Percentiles rank a stretch among this genome's conserved stretches.
Evolutionary conservation across 2,113 vertebrate species (phyloP).

Genomic region (Sylvia atricapilla): DNA sequence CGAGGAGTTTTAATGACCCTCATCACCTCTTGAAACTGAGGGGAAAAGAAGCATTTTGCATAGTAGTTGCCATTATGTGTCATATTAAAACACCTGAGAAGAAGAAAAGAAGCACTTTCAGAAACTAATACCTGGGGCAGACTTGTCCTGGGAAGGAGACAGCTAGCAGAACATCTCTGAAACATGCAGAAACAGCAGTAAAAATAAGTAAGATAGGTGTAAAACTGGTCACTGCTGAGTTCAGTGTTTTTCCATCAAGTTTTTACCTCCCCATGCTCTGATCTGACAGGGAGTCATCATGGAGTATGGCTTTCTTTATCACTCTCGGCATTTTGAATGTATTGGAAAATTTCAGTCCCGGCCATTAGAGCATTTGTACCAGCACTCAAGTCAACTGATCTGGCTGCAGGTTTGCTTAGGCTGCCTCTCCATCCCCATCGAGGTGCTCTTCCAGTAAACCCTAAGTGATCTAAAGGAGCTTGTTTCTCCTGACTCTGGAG

Average conservation of each 20-base stretch:
- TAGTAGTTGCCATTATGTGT: neutral
- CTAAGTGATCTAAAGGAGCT: neutral
- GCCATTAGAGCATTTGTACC: neutral
- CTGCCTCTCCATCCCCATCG: neutral
- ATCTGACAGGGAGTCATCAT: neutral
- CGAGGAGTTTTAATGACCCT: neutral
- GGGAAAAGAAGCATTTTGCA: neutral
- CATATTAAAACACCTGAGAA: neutral
- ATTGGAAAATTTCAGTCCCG: neutral
- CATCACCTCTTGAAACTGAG: neutral
- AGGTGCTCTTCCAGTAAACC: neutral
- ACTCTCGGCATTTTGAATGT: rapidly evolving
- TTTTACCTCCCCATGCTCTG: neutral
- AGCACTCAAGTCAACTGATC: neutral
- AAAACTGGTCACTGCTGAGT: neutral
- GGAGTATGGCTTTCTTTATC: neutral
- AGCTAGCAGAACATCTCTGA: neutral
- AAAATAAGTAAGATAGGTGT: neutral
- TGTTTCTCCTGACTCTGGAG: neutral
- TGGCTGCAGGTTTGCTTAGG: neutral
- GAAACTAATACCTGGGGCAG: neutral
- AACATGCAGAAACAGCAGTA: neutral
- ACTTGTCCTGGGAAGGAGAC: neutral
- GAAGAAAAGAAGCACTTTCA: neutral
- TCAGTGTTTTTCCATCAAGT: neutral